phyloP scores from a whole-genome alignment of 2,113 vertebrate genomes.

The Syngnathus scovelli region DNA sequence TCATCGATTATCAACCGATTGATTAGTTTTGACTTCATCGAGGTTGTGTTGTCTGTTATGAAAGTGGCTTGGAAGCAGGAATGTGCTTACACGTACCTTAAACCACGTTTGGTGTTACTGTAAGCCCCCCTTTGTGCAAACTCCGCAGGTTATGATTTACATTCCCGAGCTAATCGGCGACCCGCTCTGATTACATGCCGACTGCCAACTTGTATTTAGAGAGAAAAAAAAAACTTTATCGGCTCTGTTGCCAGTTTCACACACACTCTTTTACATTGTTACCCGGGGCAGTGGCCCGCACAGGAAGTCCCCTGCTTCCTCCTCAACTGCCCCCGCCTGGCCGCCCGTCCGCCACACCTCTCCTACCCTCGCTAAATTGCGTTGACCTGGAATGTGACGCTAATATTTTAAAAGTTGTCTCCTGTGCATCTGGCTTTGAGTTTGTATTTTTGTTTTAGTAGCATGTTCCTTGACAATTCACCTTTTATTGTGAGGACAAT shows the following conservation, averaged over 20 bases:
- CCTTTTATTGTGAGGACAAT: no score
- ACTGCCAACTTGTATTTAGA: conserved; percentile 5
- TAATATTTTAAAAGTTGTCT: conserved; percentile 48
- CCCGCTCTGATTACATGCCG: conserved; percentile 30
- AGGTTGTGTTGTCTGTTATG: background rate
- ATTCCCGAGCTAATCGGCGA: conserved; percentile 44
- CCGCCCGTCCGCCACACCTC: background rate
- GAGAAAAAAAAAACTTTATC: conserved; percentile 1
- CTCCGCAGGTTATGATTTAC: conserved; percentile 40
- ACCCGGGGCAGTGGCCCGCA: conserved; percentile 28
- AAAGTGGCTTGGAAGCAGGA: conserved; percentile 9
- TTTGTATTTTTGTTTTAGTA: background rate
- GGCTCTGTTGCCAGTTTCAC: background rate
- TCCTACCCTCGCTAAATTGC: conserved; percentile 17
- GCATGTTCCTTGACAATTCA: no score
- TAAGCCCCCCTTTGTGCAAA: conserved; percentile 15
- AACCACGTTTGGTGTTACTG: conserved; percentile 11
- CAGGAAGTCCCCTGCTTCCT: conserved; percentile 55
- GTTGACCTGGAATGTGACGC: conserved; percentile 20
- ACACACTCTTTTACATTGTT: background rate
- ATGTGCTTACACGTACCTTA: conserved; percentile 35
- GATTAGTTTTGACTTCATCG: background rate
- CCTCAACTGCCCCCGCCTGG: conserved; percentile 29
- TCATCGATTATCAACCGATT: no score
- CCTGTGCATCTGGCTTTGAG: conserved; percentile 29